A percentile compares a stretch with the other conserved stretches of the same genome.
Evolutionary conservation across 2,797 vertebrate genomes (phyloP).

Genomic region (Dicrostonyx torquatus): DNA sequence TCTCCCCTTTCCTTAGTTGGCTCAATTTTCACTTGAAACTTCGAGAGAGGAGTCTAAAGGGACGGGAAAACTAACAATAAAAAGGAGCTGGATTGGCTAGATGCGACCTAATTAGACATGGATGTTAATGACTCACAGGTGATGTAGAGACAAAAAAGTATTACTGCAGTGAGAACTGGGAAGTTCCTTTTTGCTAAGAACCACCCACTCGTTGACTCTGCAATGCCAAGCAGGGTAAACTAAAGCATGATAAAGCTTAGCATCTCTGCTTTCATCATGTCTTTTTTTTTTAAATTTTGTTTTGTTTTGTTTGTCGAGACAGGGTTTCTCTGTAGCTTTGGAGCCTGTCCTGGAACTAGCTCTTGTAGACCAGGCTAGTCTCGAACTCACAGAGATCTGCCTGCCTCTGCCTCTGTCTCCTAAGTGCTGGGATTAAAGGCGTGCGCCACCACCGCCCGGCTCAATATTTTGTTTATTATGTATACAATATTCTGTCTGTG

Average conservation of each 20-base stretch:
- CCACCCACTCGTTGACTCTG: not conserved
- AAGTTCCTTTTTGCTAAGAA: not conserved
- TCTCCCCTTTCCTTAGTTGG: not conserved
- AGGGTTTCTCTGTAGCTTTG: no score
- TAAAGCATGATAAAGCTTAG: not conserved
- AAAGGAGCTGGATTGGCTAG: not conserved
- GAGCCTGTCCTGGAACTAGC: no score
- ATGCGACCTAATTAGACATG: not conserved
- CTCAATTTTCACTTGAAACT: conserved; percentile 43
- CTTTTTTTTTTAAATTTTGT: no score
- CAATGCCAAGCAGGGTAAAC: not conserved
- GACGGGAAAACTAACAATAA: not conserved
- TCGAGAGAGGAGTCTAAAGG: conserved; percentile 27
- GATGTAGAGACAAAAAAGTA: not conserved
- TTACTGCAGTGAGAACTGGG: not conserved
- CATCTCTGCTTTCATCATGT: not conserved
- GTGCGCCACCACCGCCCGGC: no score
- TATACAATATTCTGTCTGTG: no score
- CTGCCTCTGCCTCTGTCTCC: no score
- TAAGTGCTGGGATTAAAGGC: no score
- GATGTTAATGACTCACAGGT: not conserved
- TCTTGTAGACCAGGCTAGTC: no score
- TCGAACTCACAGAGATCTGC: no score
- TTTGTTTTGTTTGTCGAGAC: no score
- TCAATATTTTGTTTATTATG: no score